phyloP scores from a whole-genome alignment of 2,113 vertebrate species.

The Phalacrocorax pelagicus region DNA sequence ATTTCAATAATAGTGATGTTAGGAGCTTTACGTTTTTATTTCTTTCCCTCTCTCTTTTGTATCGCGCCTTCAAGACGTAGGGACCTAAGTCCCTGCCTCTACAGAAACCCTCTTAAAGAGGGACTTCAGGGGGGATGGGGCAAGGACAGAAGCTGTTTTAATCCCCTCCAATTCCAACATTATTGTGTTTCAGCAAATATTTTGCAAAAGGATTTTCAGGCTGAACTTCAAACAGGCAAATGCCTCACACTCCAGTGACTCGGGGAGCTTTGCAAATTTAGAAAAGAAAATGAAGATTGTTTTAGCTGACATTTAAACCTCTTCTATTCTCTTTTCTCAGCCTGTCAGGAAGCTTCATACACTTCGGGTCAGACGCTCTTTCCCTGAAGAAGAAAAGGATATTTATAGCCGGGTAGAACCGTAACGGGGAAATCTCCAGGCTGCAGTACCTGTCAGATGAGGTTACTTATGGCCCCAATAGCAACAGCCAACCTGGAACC shows the following conservation, averaged over 20 bases:
- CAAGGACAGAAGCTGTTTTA: conserved; percentile 19
- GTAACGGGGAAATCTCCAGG: conserved; percentile 36
- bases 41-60: conserved; percentile 6
- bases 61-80: background rate
- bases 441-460: conserved; percentile 51
- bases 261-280: conserved; percentile 58
- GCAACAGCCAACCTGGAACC: conserved; percentile 12
- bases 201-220: conserved; percentile 74
- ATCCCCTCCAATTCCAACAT: conserved; percentile 59
- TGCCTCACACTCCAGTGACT: conserved; percentile 55
- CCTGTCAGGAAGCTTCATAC: conserved; percentile 65
- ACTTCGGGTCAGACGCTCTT: conserved; percentile 51
- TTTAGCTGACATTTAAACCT: conserved; percentile 76
- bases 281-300: conserved; percentile 70
- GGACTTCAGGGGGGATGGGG: background rate
- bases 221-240: conserved; percentile 70
- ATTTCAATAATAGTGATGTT: conserved; percentile 51
- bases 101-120: conserved; percentile 32
- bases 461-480: conserved; percentile 50
- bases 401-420: conserved; percentile 62
- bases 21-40: conserved; percentile 42
- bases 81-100: conserved; percentile 19
- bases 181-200: conserved; percentile 76
- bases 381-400: conserved; percentile 63
- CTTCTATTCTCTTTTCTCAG: conserved; percentile 54